Conservation (phyloP, 2,797 vertebrate genomes). For the Chelon auratus region DNA sequence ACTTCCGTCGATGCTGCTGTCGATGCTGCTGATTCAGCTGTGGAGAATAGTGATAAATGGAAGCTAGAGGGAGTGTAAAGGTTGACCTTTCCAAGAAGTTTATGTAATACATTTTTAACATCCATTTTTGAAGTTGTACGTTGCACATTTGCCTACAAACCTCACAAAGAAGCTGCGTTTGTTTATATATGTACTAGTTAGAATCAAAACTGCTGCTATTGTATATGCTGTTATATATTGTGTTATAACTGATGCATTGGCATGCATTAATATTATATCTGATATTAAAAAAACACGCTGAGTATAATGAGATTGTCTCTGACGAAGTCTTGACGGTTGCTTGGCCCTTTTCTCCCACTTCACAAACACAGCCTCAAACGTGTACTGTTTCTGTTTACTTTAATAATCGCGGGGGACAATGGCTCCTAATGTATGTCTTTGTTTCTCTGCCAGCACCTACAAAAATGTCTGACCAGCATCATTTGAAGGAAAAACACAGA, state of each 20-base stretch:
- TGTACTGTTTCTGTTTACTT: slow-evolving; percentile 83
- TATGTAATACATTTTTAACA: no score
- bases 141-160: background rate
- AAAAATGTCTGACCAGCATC: slow-evolving; percentile 81
- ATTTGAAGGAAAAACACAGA: slow-evolving; percentile 78
- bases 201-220: background rate
- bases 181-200: background rate
- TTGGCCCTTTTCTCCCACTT: slow-evolving; percentile 34
- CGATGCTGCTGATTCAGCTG: background rate
- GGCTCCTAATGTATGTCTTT: slow-evolving; percentile 54
- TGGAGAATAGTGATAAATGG: no score
- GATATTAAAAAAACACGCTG: background rate
- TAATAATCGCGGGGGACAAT: slow-evolving; percentile 81
- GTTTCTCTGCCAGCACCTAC: slow-evolving; percentile 69
- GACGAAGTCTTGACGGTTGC: background rate
- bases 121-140: background rate
- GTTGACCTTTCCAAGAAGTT: no score
- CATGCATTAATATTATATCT: background rate
- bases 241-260: background rate
- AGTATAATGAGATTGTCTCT: background rate
- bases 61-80: background rate
- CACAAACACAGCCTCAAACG: slow-evolving; percentile 63
- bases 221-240: no score
- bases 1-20: background rate
- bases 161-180: background rate